Evolutionary conservation across 2,113 vertebrate genomes (phyloP), one percentile per base, ranked within the genome.

Genomic region (Pomatostomus ruficeps): DNA sequence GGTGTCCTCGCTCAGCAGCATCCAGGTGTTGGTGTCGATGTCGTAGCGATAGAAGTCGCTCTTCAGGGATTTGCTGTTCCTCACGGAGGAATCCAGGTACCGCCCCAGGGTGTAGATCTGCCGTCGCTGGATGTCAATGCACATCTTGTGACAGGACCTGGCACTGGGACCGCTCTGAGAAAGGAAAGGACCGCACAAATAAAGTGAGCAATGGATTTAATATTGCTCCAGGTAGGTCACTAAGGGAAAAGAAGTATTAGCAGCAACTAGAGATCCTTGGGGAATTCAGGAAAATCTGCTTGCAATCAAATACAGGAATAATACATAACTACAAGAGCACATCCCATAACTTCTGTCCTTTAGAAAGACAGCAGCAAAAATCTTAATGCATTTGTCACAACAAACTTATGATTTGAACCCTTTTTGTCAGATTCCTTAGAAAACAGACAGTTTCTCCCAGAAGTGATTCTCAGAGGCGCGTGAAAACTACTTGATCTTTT

Each of bases 111-210:
- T 99, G 97, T 99, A 99, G 96, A 99, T 99, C 95, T 99, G 99
- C 49, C 99, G 98, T 25, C 99, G 96, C 10, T 99, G 99, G 31
- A 99, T 99, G 97, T 99, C 99, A 42, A 99, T 99, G 96, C 99
- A 99, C 99, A 99, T 99, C 97, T 99, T 99, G 97, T 99, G 99
- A 94, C 99, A 99, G 6, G 99, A 99, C 28, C 99, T 98, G 48
- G 99, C 99, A n/a, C 99, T 99, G 4, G 99, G 99, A 12, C 99
- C 99, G 33, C 97, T 99, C 99, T 99, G 83, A 21, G 31, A 38
- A 54, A 57, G 62, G 40, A 36, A 77, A 67, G 1, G 5, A 57
- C 1, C 36, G 40, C 15, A 61, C 25, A 88, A 94, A 65, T 29
- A 11, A 24, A 33, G 20, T 35, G 49, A 28, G 29, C 1, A 16